A percentile compares a stretch with the other conserved stretches of the same genome.
phyloP scores from a whole-genome alignment of 2,113 vertebrate species.

The Bothrops jararaca region DNA sequence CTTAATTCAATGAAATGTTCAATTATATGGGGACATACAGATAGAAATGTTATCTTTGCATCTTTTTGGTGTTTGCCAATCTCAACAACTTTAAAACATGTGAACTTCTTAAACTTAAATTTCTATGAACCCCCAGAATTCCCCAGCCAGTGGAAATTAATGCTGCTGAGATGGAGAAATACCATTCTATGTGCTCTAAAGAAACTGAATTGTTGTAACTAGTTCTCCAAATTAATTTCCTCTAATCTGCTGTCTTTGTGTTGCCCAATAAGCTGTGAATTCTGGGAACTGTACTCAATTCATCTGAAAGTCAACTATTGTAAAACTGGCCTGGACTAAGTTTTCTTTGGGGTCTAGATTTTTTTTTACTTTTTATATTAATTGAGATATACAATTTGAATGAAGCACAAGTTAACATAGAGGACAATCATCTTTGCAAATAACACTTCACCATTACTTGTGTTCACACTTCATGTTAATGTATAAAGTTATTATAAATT shows the following conservation, averaged over 20 bases:
- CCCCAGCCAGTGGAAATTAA: too few relatives aligned
- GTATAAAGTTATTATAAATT: conserved; percentile 4
- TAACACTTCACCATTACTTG: neutral
- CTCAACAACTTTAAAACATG: too few relatives aligned
- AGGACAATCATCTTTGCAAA: neutral
- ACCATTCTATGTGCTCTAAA: neutral
- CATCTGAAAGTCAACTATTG: neutral
- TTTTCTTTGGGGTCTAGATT: neutral
- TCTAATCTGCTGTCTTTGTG: neutral
- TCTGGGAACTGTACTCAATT: neutral
- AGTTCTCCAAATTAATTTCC: neutral
- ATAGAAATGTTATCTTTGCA: neutral
- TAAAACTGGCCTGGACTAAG: neutral
- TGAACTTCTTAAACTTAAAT: too few relatives aligned
- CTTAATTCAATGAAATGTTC: neutral
- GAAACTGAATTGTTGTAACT: neutral
- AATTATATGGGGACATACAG: neutral
- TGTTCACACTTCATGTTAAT: neutral
- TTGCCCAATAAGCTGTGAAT: neutral
- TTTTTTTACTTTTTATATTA: neutral
- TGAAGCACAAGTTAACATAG: neutral
- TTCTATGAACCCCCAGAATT: too few relatives aligned
- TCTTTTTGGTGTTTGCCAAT: neutral
- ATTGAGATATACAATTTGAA: neutral
- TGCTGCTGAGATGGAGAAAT: too few relatives aligned